These are phyloP conservation scores for Pavo muticus DNA, from an alignment of 2,113 vertebrate genomes.

Conservation along the genomic window DNA sequence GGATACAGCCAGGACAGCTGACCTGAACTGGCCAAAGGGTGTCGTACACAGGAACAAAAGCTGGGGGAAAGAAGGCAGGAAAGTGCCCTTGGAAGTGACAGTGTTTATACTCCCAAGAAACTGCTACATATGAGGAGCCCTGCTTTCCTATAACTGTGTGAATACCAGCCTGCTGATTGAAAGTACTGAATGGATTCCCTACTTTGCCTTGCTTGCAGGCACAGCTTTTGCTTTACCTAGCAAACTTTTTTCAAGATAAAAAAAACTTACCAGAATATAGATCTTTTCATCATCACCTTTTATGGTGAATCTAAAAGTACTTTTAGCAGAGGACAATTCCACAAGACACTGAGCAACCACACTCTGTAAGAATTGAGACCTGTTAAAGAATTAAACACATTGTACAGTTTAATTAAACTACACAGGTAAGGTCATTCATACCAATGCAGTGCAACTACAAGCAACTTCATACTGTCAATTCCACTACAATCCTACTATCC, in stretches of 20 bases:
- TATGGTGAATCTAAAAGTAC: constrained; percentile 90
- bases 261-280: constrained; percentile 87
- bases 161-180: too few relatives aligned
- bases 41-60: too few relatives aligned
- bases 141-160: too few relatives aligned
- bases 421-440: constrained; percentile 17
- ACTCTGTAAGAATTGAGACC: constrained; percentile 87
- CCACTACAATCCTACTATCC: background rate
- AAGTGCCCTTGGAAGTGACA: too few relatives aligned
- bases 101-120: too few relatives aligned
- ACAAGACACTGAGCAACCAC: constrained; percentile 83
- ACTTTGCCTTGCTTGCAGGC: too few relatives aligned
- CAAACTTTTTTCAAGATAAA: background rate
- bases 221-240: too few relatives aligned
- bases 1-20: too few relatives aligned
- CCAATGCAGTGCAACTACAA: background rate
- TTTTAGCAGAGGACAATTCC: constrained; percentile 85
- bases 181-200: too few relatives aligned
- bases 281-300: constrained; percentile 85
- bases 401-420: background rate
- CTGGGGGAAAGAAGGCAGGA: too few relatives aligned
- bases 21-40: too few relatives aligned
- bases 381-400: constrained; percentile 72
- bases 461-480: background rate
- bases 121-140: too few relatives aligned